Evolutionary conservation across 2,113 vertebrate genomes (phyloP), one percentile per base, ranked within the genome.

Genomic region (Xiphophorus maculatus): DNA sequence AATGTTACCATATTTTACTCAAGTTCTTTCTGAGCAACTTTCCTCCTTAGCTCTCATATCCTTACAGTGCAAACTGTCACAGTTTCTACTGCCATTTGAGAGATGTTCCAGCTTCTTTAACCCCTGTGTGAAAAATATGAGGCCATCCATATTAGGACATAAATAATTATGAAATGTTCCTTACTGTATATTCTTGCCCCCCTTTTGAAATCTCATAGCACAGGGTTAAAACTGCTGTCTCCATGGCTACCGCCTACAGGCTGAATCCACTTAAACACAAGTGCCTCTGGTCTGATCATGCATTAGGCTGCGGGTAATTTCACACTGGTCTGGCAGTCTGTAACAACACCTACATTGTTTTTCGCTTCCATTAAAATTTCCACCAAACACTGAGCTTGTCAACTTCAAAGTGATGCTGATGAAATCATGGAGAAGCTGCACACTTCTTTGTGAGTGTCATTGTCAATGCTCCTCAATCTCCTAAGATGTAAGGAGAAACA

Each of bases 181-280:
- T 85, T 86, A 82, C 89, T 81, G 61, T 83, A 69, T 73, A 74
- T 81, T 82, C 61, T 72, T 69, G 80, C 81, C 81, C 61, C 69
- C 73, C 8, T 58, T 58, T 91, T 77, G 69, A 74, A 79, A 76
- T 71, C 71, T 70, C 37, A 68, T 69, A 82, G 76, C 71, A 79
- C 33, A 58, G 79, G 83, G 83, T 89, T 84, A 88, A 79, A 81
- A 80, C 88, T 86, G 84, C 82, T 22, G 85, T 92, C 86, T 77
- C 91, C 90, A 92, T 92, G 90, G 79, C 73, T 90, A 92, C 90
- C 84, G 81, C 71, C 77, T 75, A 87, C 82, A 69, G 80, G 71
- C 87, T 84, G 84, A 77, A 85, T 88, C 79, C 84, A 89, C 90
- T 88, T 88, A 80, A 87, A 84, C 86, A 88, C 78, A 80, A 88